Evolutionary conservation across 1,140 invertebrate genomes (phyloP), one percentile per base, ranked within the genome.

Genomic region (Bacillus rossius): DNA sequence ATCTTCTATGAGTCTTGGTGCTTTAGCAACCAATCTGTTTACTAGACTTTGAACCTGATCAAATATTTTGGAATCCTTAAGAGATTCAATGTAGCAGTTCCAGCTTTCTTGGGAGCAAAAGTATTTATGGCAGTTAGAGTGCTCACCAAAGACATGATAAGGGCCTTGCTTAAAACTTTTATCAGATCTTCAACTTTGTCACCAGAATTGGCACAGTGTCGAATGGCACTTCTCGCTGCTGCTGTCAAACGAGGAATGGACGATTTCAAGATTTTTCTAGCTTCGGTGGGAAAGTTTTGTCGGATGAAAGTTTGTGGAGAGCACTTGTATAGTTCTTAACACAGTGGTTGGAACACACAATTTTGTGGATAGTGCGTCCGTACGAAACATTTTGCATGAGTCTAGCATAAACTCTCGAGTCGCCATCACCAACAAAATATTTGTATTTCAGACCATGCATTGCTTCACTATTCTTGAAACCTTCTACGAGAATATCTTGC

Each of bases 401-500:
- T 29, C 23, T 20, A 16, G 49, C 4, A 16, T 51, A 51, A 29
- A 29, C 26, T 5, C 17, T 22, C 16, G 49, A 20, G 25, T 63
- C 61, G 1, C 61, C 61, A 29, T 63, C 61, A 22, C 51, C 61
- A 0, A 63, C 23, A 19, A 51, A 16, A 29, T 51, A 51, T 29
- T 51, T 51, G 13, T 45, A 45, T 19, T n/a, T 19, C 43, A 45
- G 8, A 3, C 43, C 43, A 13, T 45, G 43, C 43, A 45, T 45
- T n/a, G 17, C 4, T 25, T 45, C 43, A 45, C 43, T 45, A 8
- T 20, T 19, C 13, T 45, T 5, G 13, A 45, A 45, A 5, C 43
- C 43, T n/a, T 45, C 5, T 20, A 45, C 43, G n/a, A 45, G 43
- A 20, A 45, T 45, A 13, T 19, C 43, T 45, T 45, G 43, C 23